Conservation (phyloP, 2,797 vertebrate species). For the Phataginus tricuspis region DNA sequence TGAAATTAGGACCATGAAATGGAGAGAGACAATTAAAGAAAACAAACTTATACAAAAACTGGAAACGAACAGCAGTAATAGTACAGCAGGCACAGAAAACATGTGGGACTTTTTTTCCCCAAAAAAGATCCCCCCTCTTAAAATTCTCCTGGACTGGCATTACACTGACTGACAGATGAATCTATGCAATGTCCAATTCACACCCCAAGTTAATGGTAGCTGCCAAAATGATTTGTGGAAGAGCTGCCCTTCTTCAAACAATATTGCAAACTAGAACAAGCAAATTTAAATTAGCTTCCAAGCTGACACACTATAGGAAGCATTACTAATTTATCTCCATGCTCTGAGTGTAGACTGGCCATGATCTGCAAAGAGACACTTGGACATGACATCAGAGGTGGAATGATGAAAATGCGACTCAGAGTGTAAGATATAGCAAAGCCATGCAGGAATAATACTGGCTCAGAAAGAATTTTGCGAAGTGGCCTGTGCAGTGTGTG, state of each 20-base stretch:
- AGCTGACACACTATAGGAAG: not conserved
- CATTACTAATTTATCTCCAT: not conserved
- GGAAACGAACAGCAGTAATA: not conserved
- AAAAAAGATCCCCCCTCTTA: not conserved
- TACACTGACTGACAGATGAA: not conserved
- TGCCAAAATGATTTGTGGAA: constrained; percentile 31
- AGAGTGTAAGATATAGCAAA: not conserved
- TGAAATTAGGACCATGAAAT: not conserved
- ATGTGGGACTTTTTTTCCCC: not conserved
- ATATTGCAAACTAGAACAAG: constrained; percentile 47
- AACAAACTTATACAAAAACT: not conserved
- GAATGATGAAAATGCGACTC: not conserved
- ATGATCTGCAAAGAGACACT: not conserved
- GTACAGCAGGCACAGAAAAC: rapidly evolving
- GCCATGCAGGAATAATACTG: not conserved
- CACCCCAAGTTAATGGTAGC: not conserved
- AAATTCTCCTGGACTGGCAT: not conserved
- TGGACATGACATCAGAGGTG: not conserved
- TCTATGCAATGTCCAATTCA: not conserved
- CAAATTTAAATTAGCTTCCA: constrained; percentile 45
- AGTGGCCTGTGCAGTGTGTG: not conserved
- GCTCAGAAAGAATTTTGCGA: not conserved
- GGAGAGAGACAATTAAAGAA: not conserved
- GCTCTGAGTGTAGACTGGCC: not conserved
- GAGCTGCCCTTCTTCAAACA: constrained; percentile 28